phyloP scores from a whole-genome alignment of 2,888 invertebrate species.

The Eledone cirrhosa region DNA sequence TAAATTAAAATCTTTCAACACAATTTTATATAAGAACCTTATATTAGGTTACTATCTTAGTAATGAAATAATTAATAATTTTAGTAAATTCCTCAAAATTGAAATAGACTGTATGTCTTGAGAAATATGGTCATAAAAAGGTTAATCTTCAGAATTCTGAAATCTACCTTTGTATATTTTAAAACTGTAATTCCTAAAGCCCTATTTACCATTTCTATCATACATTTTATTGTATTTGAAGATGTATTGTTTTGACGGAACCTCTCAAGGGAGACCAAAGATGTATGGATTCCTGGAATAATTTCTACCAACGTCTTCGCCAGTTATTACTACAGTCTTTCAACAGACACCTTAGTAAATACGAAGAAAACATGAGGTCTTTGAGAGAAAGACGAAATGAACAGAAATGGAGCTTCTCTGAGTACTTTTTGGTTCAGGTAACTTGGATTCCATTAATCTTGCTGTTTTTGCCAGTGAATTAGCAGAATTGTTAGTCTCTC shows the following conservation, averaged over 20 bases:
- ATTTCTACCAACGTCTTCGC: slow-evolving; percentile 83
- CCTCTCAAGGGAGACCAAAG: slow-evolving; percentile 88
- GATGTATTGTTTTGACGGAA: slow-evolving; percentile 90
- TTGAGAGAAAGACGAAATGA: slow-evolving; percentile 90
- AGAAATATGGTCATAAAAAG: too few species aligned
- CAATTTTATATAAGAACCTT: too few species aligned
- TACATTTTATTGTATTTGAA: slow-evolving; percentile 52
- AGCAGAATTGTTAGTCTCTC: too few species aligned
- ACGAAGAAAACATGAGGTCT: slow-evolving; percentile 89
- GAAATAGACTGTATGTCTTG: too few species aligned
- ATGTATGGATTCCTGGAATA: slow-evolving; percentile 83
- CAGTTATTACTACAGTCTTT: slow-evolving; percentile 86
- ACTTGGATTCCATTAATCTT: not conserved
- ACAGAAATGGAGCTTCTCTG: slow-evolving; percentile 91
- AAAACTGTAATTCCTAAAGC: too few species aligned
- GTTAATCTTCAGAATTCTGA: too few species aligned
- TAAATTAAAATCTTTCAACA: too few species aligned
- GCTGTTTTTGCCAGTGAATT: not conserved
- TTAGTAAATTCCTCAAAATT: too few species aligned
- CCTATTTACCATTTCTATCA: not conserved
- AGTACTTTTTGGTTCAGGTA: slow-evolving; percentile 91
- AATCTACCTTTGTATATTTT: too few species aligned
- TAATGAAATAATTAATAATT: too few species aligned
- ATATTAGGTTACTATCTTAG: too few species aligned
- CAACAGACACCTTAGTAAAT: slow-evolving; percentile 80